Conservation (phyloP, 2,113 vertebrate genomes). For the Nibea albiflora region DNA sequence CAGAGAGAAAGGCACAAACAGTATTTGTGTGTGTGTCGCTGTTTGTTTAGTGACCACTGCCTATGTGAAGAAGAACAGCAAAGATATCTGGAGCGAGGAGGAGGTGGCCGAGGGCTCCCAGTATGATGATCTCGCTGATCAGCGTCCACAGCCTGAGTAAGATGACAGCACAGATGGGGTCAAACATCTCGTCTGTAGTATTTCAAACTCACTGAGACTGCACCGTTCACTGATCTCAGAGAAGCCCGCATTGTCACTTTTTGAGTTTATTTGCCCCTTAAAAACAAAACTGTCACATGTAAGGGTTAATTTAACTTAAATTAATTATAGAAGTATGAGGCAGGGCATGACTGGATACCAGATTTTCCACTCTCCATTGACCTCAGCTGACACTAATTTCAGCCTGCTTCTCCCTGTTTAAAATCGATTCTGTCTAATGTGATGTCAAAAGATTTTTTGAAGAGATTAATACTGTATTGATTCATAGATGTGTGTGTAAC, state of each 20-base stretch:
- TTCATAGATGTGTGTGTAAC: not conserved
- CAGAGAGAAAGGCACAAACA: not conserved
- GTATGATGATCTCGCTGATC: slow-evolving; percentile 88
- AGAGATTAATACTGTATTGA: not conserved
- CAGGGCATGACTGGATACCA: not conserved
- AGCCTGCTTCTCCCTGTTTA: not conserved
- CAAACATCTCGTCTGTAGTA: not conserved
- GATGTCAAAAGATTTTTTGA: not conserved
- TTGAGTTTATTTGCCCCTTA: not conserved
- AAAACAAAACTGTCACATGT: not conserved
- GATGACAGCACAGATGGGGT: slow-evolving; percentile 39
- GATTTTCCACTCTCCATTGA: not conserved
- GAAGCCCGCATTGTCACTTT: not conserved
- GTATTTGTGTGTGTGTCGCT: not conserved
- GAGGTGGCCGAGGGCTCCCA: slow-evolving; percentile 89
- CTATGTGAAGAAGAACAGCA: slow-evolving; percentile 72
- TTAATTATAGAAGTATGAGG: not conserved
- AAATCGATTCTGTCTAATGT: not conserved
- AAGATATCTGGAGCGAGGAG: slow-evolving; percentile 90
- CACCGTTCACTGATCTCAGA: not conserved
- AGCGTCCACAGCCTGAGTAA: slow-evolving; percentile 92
- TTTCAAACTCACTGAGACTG: too few relatives aligned
- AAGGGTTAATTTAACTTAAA: not conserved
- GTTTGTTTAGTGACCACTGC: slow-evolving; percentile 48
- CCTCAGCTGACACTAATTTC: not conserved